phyloP scores from a whole-genome alignment of 1,140 invertebrate genomes.

The Hirudo medicinalis region DNA sequence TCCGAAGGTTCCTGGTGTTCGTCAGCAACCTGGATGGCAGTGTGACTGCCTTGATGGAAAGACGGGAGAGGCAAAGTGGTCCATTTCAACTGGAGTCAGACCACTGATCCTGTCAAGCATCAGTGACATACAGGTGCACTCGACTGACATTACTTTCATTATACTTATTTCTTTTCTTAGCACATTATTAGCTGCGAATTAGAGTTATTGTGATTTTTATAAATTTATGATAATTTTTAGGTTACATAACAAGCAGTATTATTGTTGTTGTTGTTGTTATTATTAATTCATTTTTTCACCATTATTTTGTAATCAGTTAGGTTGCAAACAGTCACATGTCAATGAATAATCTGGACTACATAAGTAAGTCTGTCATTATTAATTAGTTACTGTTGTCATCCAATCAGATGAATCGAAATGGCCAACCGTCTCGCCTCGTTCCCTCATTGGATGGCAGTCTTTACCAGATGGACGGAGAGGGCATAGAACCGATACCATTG shows the following conservation, averaged over 20 bases:
- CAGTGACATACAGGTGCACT: conserved; percentile 59
- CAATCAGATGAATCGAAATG: conserved; percentile 63
- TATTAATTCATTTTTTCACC: too few species aligned
- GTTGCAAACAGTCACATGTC: not conserved
- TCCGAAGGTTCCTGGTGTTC: conserved; percentile 48
- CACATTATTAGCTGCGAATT: conserved; percentile 11
- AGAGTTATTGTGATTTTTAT: not conserved
- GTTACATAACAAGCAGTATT: too few species aligned
- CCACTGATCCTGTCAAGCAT: conserved; percentile 70
- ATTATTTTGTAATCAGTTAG: too few species aligned
- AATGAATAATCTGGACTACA: not conserved
- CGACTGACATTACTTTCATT: too few species aligned
- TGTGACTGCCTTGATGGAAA: conserved; percentile 60
- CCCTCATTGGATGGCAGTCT: conserved; percentile 76
- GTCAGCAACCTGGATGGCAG: conserved; percentile 76
- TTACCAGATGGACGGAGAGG: conserved; percentile 77
- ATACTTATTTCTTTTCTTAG: conserved; percentile 5
- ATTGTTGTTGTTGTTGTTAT: too few species aligned
- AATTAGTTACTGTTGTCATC: not conserved
- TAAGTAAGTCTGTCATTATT: too few species aligned
- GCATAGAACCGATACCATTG: conserved; percentile 69
- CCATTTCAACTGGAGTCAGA: conserved; percentile 54
- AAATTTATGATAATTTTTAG: not conserved
- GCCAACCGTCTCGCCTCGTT: conserved; percentile 70
- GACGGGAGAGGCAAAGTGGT: conserved; percentile 59